Base-by-base conservation (phyloP, 2,113 vertebrate genomes). In the Gobius niger region DNA sequence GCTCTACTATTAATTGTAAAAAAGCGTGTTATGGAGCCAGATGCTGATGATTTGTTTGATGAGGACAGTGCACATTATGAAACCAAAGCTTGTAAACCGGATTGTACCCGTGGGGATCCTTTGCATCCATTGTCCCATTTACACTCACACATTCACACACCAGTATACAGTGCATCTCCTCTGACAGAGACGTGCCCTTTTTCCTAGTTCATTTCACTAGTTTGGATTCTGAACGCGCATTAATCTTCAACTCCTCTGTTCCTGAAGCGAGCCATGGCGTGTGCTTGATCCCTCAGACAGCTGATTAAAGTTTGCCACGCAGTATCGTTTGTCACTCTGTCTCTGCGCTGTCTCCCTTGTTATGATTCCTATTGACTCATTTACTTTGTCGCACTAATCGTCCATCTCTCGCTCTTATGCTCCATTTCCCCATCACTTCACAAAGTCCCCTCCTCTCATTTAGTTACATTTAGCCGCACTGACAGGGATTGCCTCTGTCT, bases 311-410 rank as follows among this genome's bases (percentile, higher is more conserved):
- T 59, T 68, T 12, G 10, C 52, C 44, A 57, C 63, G 46, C 42
- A 67, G 63, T 44, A 16, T 66, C 41, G 67, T 83, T 76, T 73
- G 34, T 84, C 70, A 76, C 46, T 62, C 15, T 14, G 18, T 57
- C 71, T 64, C 14, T 19, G 47, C 54, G 54, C 63, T 15, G 40
- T 70, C 70, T 66, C 40, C 42, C 54, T 59, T 70, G 34, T 68
- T 68, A 60, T 67, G 63, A 61, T 82, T 77, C 63, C 74, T 69
- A 75, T 65, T 75, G 72, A 67, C 72, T 54, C 78, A 44, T 75
- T 79, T 81, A 64, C 44, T 75, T 76, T 67, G 60, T 53, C 41
- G 53, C 61, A 42, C 67, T 85, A 78, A 73, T 83, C 68, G 53
- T 77, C 70, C 61, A 70, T 75, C 24, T 57, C 51, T 81, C 41